A percentile compares a stretch with the other conserved stretches of the same genome.
phyloP scores from a whole-genome alignment of 2,888 invertebrate species.

The Ashinkailepas kermadecensis region DNA sequence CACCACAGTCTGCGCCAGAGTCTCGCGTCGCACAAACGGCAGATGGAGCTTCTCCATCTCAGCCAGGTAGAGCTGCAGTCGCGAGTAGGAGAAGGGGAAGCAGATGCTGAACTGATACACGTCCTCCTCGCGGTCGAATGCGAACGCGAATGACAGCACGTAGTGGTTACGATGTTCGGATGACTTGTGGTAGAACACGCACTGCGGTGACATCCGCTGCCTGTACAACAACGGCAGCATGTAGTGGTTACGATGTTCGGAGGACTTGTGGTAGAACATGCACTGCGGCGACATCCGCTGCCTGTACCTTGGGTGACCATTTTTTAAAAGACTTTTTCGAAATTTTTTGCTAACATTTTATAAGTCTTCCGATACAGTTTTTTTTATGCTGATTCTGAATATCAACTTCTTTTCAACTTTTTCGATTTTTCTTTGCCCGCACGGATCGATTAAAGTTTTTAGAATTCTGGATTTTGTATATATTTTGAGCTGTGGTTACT shows the following conservation, averaged over 20 bases:
- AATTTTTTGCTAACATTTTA: no score
- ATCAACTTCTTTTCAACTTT: no score
- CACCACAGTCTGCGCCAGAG: conserved; percentile 47
- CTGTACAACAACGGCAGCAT: conserved; percentile 55
- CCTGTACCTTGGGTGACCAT: no score
- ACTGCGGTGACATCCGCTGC: conserved; percentile 67
- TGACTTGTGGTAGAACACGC: conserved; percentile 89
- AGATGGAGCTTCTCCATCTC: conserved; percentile 55
- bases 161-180: conserved; percentile 74
- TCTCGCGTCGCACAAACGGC: conserved; percentile 58
- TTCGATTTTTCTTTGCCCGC: no score
- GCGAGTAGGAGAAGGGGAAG: conserved; percentile 91
- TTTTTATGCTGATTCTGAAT: no score
- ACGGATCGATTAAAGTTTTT: no score
- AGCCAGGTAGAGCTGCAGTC: conserved; percentile 75
- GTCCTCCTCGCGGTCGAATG: conserved; percentile 90
- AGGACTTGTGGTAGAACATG: conserved; percentile 86
- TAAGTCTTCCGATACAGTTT: no score
- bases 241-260: conserved; percentile 73
- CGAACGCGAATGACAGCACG: conserved; percentile 83
- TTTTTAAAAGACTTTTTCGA: no score
- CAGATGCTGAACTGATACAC: conserved; percentile 90
- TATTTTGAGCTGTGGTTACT: no score
- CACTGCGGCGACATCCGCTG: conserved; percentile 68
- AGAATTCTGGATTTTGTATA: no score